phyloP scores from a whole-genome alignment of 2,113 vertebrate genomes.

The Synodontis membranacea region DNA sequence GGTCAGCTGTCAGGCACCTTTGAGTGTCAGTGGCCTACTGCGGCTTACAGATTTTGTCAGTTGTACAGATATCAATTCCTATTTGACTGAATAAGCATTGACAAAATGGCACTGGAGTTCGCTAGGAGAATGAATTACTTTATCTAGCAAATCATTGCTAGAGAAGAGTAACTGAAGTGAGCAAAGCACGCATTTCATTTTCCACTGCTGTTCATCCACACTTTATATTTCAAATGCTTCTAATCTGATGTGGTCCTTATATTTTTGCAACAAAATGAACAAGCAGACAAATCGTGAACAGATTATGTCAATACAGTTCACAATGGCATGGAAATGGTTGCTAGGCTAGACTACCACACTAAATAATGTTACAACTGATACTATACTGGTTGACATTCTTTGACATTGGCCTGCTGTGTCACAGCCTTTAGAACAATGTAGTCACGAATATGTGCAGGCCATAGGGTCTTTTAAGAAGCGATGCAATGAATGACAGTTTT shows the following conservation, averaged over 20 bases:
- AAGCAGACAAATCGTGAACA: background rate
- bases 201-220: background rate
- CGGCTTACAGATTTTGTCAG: background rate
- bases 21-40: background rate
- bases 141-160: background rate
- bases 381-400: background rate
- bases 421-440: background rate
- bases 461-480: background rate
- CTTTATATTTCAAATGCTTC: background rate
- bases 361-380: background rate
- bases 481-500: background rate
- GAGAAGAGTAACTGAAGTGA: background rate
- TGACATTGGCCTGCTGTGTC: background rate
- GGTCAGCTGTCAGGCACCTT: background rate
- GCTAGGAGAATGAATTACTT: background rate
- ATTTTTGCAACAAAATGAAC: background rate
- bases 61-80: background rate
- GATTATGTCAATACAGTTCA: background rate
- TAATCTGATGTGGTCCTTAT: background rate
- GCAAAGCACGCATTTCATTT: background rate
- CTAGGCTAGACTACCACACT: background rate
- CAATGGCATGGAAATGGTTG: background rate
- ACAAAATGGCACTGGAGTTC: background rate
- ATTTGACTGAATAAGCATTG: background rate
- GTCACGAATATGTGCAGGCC: background rate